Conservation (phyloP, 92 coral and sea anemone genomes). For the Pocillopora grandis region DNA sequence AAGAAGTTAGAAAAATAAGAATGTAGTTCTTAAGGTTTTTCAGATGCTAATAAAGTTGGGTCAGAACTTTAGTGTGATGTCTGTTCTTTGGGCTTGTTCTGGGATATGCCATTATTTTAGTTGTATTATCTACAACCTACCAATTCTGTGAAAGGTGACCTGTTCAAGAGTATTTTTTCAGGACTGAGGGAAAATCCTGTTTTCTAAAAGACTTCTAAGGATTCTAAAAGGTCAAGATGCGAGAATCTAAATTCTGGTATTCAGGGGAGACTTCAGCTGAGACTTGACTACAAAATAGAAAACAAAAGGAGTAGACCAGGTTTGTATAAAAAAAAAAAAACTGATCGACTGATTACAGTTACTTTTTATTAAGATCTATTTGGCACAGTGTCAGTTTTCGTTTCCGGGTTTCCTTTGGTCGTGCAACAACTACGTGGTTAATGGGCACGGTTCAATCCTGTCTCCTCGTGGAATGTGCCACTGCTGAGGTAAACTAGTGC, state of each 20-base stretch:
- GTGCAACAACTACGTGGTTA: slow-evolving; percentile 12
- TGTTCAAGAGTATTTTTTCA: slow-evolving; percentile 17
- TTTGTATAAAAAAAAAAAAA: not conserved
- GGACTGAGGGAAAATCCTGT: slow-evolving; percentile 5
- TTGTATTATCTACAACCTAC: slow-evolving; percentile 12
- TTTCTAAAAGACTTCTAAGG: slow-evolving; percentile 5
- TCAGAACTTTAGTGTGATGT: slow-evolving; percentile 19
- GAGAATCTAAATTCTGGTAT: slow-evolving; percentile 13
- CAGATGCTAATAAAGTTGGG: slow-evolving; percentile 26
- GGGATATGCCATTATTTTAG: slow-evolving; percentile 2
- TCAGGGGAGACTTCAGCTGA: not conserved
- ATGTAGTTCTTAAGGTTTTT: slow-evolving; percentile 1
- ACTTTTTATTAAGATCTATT: slow-evolving; percentile 11
- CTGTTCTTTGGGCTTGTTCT: slow-evolving; percentile 11
- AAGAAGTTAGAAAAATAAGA: too few species aligned
- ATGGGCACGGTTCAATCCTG: slow-evolving; percentile 46
- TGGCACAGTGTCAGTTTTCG: slow-evolving; percentile 17
- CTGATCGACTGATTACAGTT: slow-evolving; percentile 1
- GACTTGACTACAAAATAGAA: slow-evolving; percentile 14
- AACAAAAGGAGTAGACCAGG: slow-evolving; percentile 7
- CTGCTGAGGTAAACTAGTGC: slow-evolving; percentile 56
- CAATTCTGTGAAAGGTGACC: slow-evolving; percentile 20
- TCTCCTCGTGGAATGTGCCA: slow-evolving; percentile 59
- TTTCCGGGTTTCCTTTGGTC: slow-evolving; percentile 4
- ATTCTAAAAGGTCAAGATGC: slow-evolving; percentile 13